Conservation (phyloP, 2,888 invertebrate genomes). For the Oegoconia quadripuncta region DNA sequence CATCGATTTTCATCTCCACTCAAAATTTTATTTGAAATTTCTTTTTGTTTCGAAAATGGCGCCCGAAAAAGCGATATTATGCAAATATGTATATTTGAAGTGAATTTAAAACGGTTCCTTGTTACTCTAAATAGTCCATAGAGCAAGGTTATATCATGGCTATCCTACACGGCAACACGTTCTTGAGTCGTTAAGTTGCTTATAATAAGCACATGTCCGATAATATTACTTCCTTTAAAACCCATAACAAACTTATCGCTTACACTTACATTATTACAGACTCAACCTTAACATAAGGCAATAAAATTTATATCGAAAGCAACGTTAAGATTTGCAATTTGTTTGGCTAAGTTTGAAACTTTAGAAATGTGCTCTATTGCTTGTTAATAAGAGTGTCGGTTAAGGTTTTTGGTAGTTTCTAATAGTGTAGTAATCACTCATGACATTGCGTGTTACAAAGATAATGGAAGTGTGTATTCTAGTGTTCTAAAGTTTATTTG, state of each 20-base stretch:
- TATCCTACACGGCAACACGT: slow-evolving; percentile 35
- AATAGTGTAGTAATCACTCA: slow-evolving; percentile 14
- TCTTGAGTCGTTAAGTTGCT: slow-evolving; percentile 49
- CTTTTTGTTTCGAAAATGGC: no score
- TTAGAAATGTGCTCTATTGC: slow-evolving; percentile 7
- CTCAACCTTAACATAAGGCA: slow-evolving; percentile 25
- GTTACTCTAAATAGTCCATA: slow-evolving; percentile 1
- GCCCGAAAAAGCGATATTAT: no score
- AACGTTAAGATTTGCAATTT: slow-evolving; percentile 1
- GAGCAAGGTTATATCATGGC: slow-evolving; percentile 22
- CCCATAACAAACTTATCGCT: slow-evolving; percentile 19
- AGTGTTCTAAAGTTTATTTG: no score
- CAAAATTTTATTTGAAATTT: no score
- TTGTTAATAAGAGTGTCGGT: slow-evolving; percentile 17
- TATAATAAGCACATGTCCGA: slow-evolving; percentile 57
- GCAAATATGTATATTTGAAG: no score
- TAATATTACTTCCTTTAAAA: slow-evolving; percentile 57
- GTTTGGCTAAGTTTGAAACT: neutral
- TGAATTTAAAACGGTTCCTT: no score
- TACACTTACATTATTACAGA: slow-evolving; percentile 21
- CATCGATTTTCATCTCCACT: no score
- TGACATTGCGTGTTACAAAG: slow-evolving; percentile 27
- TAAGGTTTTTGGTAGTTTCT: slow-evolving; percentile 14
- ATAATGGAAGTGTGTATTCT: slow-evolving; percentile 20
- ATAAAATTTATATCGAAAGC: slow-evolving; percentile 32